Percentiles rank a stretch among this genome's conserved stretches.
Conservation (phyloP, 2,888 invertebrate species). For the Trissolcus brochymenae region DNA sequence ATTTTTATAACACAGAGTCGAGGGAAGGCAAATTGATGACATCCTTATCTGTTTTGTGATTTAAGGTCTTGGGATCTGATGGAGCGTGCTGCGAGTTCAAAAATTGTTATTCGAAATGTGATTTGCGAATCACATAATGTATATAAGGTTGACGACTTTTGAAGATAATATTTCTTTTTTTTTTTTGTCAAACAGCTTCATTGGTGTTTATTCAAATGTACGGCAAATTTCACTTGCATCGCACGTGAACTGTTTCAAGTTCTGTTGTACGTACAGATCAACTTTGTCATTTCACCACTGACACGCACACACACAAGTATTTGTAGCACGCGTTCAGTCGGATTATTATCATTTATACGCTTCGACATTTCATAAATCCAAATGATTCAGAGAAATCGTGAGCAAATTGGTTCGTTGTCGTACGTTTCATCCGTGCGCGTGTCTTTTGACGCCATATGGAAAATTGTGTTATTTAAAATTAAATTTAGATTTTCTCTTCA, state of each 20-base stretch:
- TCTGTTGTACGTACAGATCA: slow-evolving; percentile 19
- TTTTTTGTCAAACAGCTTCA: slow-evolving; percentile 9
- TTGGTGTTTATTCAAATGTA: slow-evolving; percentile 36
- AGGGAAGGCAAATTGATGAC: slow-evolving; percentile 21
- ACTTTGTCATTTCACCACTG: slow-evolving; percentile 41
- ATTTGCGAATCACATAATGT: no score
- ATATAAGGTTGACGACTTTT: neutral
- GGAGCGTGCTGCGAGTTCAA: neutral
- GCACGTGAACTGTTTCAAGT: slow-evolving; percentile 47
- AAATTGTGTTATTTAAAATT: slow-evolving; percentile 8
- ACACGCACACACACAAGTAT: slow-evolving; percentile 44
- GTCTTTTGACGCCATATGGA: slow-evolving; percentile 8
- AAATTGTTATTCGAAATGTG: neutral
- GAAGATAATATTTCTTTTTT: slow-evolving; percentile 9
- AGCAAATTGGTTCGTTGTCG: slow-evolving; percentile 44
- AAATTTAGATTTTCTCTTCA: neutral
- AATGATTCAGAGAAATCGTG: slow-evolving; percentile 43
- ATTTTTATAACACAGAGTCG: slow-evolving; percentile 35
- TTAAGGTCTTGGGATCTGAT: no score
- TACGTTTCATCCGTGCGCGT: slow-evolving; percentile 24
- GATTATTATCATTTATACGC: slow-evolving; percentile 48
- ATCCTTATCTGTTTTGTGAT: no score
- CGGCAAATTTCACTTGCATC: slow-evolving; percentile 39
- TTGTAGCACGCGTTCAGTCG: slow-evolving; percentile 43
- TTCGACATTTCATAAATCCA: slow-evolving; percentile 42